Percentiles rank a stretch among this genome's conserved stretches.
Evolutionary conservation across 2,797 vertebrate genomes (phyloP).

Genomic region (Poecilia velifera): DNA sequence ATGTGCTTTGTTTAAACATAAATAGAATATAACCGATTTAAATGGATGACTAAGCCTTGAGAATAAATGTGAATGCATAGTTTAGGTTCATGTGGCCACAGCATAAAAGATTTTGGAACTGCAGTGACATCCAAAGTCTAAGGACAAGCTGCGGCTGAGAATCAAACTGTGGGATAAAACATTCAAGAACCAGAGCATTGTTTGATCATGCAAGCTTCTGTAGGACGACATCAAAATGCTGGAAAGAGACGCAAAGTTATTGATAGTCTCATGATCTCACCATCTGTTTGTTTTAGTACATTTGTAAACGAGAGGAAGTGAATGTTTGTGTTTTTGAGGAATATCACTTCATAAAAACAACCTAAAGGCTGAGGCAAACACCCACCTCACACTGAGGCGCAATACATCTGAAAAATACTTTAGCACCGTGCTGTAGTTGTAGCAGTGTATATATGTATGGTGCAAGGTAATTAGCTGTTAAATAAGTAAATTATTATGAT

Average conservation of each 20-base stretch:
- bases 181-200: conserved; percentile 30
- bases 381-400: conserved; percentile 47
- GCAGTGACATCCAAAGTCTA: conserved; percentile 10
- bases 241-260: conserved; percentile 40
- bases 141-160: conserved; percentile 10
- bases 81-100: conserved; percentile 40
- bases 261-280: conserved; percentile 55
- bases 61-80: conserved; percentile 51
- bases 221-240: conserved; percentile 38
- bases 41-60: conserved; percentile 60
- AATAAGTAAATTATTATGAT: background rate
- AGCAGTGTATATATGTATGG: conserved; percentile 15
- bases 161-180: conserved; percentile 22
- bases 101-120: conserved; percentile 24
- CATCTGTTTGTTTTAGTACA: conserved; percentile 74
- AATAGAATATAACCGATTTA: conserved; percentile 67
- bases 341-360: conserved; percentile 55
- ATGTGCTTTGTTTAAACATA: conserved; percentile 71
- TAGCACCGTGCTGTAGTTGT: conserved; percentile 22
- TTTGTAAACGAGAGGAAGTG: conserved; percentile 52
- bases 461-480: background rate
- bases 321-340: conserved; percentile 50
- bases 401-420: conserved; percentile 26
- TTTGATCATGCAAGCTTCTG: conserved; percentile 37
- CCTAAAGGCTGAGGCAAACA: conserved; percentile 51